Conservation (phyloP, 2,797 vertebrate species). For the Microhierax caerulescens region DNA sequence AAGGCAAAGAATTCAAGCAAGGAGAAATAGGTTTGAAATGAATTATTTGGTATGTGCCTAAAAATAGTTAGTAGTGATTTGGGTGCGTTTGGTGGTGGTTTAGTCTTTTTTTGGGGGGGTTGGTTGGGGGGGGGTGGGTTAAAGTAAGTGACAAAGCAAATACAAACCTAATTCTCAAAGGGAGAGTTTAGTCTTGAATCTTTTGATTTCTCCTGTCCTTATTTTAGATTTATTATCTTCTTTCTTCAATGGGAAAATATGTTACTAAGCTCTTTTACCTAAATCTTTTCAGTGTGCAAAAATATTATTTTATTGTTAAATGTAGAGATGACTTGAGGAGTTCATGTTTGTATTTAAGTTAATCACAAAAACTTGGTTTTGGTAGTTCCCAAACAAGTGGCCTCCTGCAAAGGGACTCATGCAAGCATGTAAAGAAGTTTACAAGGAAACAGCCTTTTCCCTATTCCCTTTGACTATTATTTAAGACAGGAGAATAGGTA, state of each 20-base stretch:
- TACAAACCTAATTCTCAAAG: neutral
- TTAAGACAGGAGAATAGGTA: neutral
- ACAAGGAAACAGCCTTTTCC: neutral
- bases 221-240: neutral
- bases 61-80: neutral
- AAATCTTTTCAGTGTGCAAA: neutral
- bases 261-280: neutral
- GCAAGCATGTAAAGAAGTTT: neutral
- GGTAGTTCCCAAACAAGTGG: neutral
- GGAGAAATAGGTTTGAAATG: neutral
- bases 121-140: accelerated
- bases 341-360: neutral
- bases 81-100: neutral
- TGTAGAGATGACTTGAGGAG: neutral
- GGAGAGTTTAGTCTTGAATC: neutral
- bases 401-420: neutral
- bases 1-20: neutral
- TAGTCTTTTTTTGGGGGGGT: too few species aligned
- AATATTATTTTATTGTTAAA: neutral
- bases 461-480: neutral
- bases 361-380: neutral
- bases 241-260: neutral
- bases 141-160: neutral
- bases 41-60: neutral
- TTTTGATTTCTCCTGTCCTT: neutral